phyloP scores from a whole-genome alignment of 2,888 invertebrate genomes.

The Ornithoptera priamus region DNA sequence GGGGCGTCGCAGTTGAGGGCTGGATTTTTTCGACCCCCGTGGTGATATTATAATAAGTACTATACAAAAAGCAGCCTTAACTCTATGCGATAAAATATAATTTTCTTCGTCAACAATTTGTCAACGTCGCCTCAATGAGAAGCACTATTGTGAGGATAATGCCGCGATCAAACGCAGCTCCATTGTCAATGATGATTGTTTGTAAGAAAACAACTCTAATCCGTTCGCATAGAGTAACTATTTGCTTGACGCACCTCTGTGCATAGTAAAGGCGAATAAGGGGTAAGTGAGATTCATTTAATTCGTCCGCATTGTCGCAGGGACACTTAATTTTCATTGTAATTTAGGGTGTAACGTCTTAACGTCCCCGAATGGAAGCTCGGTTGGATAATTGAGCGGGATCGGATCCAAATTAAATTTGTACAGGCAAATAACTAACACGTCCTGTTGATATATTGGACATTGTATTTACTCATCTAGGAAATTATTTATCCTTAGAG shows the following conservation, averaged over 20 bases:
- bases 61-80: constrained; percentile 50
- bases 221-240: constrained; percentile 33
- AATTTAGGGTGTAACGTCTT: constrained; percentile 42
- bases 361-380: constrained; percentile 29
- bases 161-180: constrained; percentile 74
- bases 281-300: constrained; percentile 77
- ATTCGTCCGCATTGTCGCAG: constrained; percentile 73
- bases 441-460: no score
- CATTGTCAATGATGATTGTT: constrained; percentile 49
- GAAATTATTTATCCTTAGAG: no score
- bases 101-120: constrained; percentile 49
- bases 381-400: no score
- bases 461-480: no score
- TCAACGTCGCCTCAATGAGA: constrained; percentile 71
- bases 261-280: constrained; percentile 51
- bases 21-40: constrained; percentile 73
- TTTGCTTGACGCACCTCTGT: constrained; percentile 35
- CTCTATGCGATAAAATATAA: constrained; percentile 40
- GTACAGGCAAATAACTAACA: no score
- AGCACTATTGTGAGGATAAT: constrained; percentile 78
- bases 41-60: constrained; percentile 59
- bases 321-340: constrained; percentile 71
- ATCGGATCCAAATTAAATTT: neutral
- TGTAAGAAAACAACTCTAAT: constrained; percentile 40
- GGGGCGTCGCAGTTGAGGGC: constrained; percentile 76